Percentiles rank a stretch among this genome's conserved stretches.
Conservation (phyloP, 2,888 invertebrate species). For the Oasisia sp. region DNA sequence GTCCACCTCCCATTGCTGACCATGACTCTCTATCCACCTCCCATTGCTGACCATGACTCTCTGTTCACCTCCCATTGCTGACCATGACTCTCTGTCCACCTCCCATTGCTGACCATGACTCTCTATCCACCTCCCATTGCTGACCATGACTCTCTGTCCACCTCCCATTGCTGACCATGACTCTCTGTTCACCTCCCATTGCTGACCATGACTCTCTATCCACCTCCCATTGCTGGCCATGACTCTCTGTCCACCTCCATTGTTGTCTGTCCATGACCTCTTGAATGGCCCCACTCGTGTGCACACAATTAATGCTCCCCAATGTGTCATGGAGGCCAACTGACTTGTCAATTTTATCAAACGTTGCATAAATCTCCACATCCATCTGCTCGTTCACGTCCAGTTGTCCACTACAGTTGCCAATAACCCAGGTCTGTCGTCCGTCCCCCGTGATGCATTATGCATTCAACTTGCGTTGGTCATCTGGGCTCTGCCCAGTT, state of each 20-base stretch:
- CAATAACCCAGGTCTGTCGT: background rate
- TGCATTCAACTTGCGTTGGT: background rate
- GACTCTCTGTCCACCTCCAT: background rate
- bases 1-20: too few species aligned
- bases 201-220: background rate
- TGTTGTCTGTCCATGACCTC: background rate
- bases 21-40: too few species aligned
- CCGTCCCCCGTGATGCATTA: background rate
- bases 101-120: background rate
- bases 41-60: background rate
- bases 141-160: background rate
- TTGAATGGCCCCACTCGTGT: background rate
- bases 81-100: too few species aligned
- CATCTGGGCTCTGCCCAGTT: background rate
- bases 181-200: background rate
- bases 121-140: background rate
- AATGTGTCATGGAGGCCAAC: background rate
- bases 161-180: background rate
- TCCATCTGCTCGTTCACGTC: background rate
- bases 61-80: too few species aligned
- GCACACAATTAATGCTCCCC: background rate
- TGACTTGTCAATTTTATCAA: background rate
- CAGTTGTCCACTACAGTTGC: background rate
- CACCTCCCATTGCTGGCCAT: background rate
- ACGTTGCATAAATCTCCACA: background rate